These are phyloP conservation scores for Perca fluviatilis DNA, from an alignment of 2,113 vertebrate genomes.

Conservation along the genomic window DNA sequence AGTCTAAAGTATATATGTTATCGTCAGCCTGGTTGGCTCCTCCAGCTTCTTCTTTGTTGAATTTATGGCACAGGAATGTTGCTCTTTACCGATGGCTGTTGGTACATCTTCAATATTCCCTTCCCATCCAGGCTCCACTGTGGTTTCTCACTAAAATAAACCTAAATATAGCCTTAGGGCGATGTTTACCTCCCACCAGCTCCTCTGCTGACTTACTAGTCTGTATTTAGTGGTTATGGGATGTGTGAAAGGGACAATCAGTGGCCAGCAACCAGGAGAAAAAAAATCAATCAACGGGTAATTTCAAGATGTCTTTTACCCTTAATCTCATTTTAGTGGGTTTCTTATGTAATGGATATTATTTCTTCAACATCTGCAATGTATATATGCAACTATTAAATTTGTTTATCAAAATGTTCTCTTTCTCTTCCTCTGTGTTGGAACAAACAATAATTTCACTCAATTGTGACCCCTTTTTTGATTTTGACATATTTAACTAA, in stretches of 20 bases:
- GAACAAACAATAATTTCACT: background rate
- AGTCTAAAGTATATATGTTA: conserved; percentile 19
- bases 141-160: conserved; percentile 71
- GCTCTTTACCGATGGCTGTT: background rate
- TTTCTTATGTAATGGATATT: background rate
- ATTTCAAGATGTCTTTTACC: background rate
- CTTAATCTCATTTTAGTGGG: background rate
- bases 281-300: conserved; percentile 2
- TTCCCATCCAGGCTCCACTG: conserved; percentile 37
- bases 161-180: conserved; percentile 52
- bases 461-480: background rate
- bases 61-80: conserved; percentile 23
- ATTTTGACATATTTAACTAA: background rate
- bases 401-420: background rate
- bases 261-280: conserved; percentile 29
- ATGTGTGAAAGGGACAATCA: conserved; percentile 57
- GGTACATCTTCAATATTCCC: conserved; percentile 28
- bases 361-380: background rate
- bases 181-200: conserved; percentile 41
- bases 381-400: background rate
- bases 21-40: background rate
- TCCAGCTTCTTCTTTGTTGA: background rate
- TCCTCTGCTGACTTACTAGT: conserved; percentile 42
- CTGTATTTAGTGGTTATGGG: conserved; percentile 76
- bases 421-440: background rate